Base-by-base conservation (phyloP, 37 sponge, comb jelly and placozoan species). In the Geodia barretti region DNA sequence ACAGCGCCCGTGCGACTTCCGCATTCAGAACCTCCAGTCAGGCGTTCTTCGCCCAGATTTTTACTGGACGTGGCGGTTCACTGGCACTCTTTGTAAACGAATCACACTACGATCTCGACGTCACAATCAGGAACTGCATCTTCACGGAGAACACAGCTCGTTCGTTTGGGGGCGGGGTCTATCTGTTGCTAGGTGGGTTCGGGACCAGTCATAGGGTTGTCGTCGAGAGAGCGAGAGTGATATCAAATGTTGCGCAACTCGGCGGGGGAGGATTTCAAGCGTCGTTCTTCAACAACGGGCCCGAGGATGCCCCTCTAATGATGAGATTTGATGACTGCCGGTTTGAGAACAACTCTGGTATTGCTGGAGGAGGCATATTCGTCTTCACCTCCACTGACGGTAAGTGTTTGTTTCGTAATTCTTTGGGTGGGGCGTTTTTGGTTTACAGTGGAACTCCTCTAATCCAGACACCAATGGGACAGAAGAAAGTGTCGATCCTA, bases 1-100 rank as follows among this genome's bases (percentile, higher is more conserved):
- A 88, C 64, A 62, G 67, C 8, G 91, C 86, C 4, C 71, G 77
- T 24, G 72, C 73, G 11, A 25, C n/a, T 19, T 37, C 29, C 21
- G n/a, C 9, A 1, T 77, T 70, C 28, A 68, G 66, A 40, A 73
- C 77, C 0, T 64, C 82, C 23, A 77, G 79, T 40, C 29, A 66
- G 7, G 81, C 86, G 3, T 80, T 85, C 39, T 74, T 39, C 21
- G 63, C 34, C 42, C 79, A 36, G 43, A 64, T 85, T 3, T 90
- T 91, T 43, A 86, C 60, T 43, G 92, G 92, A 60, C 32, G 92
- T 43, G 92, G 87, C 34, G 92, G 92, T 26, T 86, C 79, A 2
- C 35, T 91, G 34, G 92, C 72, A 14, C 20, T 91, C 8, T 86
- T 83, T 54, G 41, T 79, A 24, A 86, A 81, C 68, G 79, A 91